Evolutionary conservation across 2,888 invertebrate species (phyloP).

Genomic region (Linyphia triangularis): DNA sequence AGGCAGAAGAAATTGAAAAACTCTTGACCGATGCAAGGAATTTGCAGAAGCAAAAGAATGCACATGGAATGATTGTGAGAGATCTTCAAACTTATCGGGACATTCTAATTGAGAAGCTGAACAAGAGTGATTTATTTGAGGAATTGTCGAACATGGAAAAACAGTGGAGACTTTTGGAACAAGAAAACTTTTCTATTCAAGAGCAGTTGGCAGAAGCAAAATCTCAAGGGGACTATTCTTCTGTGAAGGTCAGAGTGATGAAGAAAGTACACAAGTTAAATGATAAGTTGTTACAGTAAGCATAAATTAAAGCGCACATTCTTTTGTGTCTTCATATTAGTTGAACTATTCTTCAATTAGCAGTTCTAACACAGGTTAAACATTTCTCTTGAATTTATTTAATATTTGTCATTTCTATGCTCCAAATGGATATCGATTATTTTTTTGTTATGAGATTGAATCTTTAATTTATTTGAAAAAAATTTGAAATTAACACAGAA

Average conservation of each 20-base stretch:
- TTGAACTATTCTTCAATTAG: no score
- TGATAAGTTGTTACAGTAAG: background rate
- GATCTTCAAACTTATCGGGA: background rate
- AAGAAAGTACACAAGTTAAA: background rate
- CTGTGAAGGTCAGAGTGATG: constrained; percentile 15
- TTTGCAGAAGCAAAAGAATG: background rate
- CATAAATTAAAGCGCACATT: no score
- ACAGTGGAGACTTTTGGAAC: constrained; percentile 44
- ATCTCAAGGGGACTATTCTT: background rate
- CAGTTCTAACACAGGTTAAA: no score
- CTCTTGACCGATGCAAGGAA: background rate
- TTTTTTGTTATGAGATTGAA: no score
- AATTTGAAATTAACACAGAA: no score
- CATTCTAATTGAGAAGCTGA: background rate
- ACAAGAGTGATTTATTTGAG: background rate
- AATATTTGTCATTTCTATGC: no score
- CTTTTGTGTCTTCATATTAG: no score
- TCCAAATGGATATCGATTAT: no score
- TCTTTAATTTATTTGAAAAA: no score
- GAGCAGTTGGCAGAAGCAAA: constrained; percentile 12
- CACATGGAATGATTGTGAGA: background rate
- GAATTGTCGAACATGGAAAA: constrained; percentile 24
- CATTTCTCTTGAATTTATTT: no score
- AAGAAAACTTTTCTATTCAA: constrained; percentile 34
- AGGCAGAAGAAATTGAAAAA: background rate